Evolutionary conservation across 2,113 vertebrate genomes (phyloP).

Genomic region (Vimba vimba): DNA sequence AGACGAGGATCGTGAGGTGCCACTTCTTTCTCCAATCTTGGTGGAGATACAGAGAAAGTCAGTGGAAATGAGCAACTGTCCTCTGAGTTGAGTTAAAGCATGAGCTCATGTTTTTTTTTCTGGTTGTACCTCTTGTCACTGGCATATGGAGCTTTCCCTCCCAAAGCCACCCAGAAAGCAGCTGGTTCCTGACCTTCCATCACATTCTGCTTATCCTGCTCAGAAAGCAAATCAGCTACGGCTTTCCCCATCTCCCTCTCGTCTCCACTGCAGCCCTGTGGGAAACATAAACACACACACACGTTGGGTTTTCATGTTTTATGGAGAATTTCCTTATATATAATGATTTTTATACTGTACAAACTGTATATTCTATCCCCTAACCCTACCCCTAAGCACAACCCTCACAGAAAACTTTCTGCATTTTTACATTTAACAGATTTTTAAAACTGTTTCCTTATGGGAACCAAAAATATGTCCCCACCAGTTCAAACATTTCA

Average conservation of each 20-base stretch:
- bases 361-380: too few species aligned
- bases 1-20: constrained; percentile 80
- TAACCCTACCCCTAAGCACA: too few species aligned
- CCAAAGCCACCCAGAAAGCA: constrained; percentile 88
- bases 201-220: constrained; percentile 82
- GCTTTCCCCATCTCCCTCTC: constrained; percentile 87
- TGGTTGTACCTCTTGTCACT: constrained; percentile 82
- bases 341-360: too few species aligned
- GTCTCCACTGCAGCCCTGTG: constrained; percentile 88
- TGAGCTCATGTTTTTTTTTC: background rate
- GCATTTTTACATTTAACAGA: too few species aligned
- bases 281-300: background rate
- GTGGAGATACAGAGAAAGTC: background rate
- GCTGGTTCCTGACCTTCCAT: constrained; percentile 89
- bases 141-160: constrained; percentile 87
- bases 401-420: too few species aligned
- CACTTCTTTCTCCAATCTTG: constrained; percentile 82
- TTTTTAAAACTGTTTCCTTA: too few species aligned
- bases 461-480: too few species aligned
- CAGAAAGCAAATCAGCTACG: constrained; percentile 82
- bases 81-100: background rate
- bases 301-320: background rate
- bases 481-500: too few species aligned
- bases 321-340: too few species aligned
- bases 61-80: background rate